A percentile compares a stretch with the other conserved stretches of the same genome.
Evolutionary conservation across 2,113 vertebrate species (phyloP).

Genomic region (Delphinapterus leucas): DNA sequence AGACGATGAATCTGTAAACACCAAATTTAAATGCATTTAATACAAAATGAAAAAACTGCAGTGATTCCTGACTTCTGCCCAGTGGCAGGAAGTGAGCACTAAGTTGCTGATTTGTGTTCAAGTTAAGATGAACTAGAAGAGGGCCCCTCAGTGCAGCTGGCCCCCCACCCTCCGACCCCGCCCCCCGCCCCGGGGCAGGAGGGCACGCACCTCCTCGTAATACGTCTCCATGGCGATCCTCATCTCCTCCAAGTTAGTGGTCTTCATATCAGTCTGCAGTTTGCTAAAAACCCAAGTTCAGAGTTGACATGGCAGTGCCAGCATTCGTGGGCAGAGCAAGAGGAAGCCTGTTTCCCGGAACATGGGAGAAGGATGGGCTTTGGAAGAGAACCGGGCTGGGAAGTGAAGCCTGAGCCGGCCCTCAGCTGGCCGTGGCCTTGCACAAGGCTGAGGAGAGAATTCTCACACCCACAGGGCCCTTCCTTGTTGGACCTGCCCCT

Average conservation of each 20-base stretch:
- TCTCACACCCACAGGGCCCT: not conserved
- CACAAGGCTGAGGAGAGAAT: not conserved
- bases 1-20: conserved; percentile 89
- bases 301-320: not conserved
- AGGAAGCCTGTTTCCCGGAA: not conserved
- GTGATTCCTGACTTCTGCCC: no score
- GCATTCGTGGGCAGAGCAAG: not conserved
- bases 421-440: not conserved
- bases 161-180: accelerated
- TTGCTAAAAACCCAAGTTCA: conserved; percentile 82
- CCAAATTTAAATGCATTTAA: not conserved
- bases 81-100: not conserved
- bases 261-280: conserved; percentile 90
- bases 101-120: not conserved
- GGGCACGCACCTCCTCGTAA: conserved; percentile 88
- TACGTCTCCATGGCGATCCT: conserved; percentile 89
- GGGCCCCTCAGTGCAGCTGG: not conserved
- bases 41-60: no score
- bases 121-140: not conserved
- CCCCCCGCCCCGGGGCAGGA: accelerated
- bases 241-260: conserved; percentile 90
- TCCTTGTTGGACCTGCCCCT: not conserved
- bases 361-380: not conserved
- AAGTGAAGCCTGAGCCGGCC: not conserved
- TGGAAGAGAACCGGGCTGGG: not conserved